These are phyloP conservation scores for Scophthalmus maximus DNA, from an alignment of 2,113 vertebrate species.

Conservation along the genomic window DNA sequence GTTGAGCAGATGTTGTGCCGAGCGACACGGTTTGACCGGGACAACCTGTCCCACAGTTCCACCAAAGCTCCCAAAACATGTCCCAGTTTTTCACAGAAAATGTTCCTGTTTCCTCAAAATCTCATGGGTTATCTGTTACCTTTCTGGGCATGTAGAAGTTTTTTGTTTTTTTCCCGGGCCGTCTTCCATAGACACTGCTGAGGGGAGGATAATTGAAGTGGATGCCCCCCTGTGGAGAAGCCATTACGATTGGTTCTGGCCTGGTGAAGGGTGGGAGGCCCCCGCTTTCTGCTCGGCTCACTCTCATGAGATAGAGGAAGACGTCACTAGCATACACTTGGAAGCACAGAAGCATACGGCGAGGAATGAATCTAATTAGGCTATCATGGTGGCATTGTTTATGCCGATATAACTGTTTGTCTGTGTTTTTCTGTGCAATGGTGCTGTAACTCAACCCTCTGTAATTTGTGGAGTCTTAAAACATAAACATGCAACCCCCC, in stretches of 20 bases:
- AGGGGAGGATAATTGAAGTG: constrained; percentile 62
- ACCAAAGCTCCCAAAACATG: constrained; percentile 60
- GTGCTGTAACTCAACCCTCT: constrained; percentile 44
- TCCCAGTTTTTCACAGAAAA: constrained; percentile 61
- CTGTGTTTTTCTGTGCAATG: constrained; percentile 31
- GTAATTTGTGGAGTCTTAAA: constrained; percentile 59
- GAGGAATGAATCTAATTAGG: constrained; percentile 18
- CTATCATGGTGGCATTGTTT: constrained; percentile 37
- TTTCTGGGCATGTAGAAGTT: constrained; percentile 35
- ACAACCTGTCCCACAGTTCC: constrained; percentile 51
- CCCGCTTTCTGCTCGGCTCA: constrained; percentile 47
- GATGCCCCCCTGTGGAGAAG: constrained; percentile 70
- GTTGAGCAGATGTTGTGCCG: constrained; percentile 64
- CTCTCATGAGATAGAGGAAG: constrained; percentile 25
- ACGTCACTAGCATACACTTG: constrained; percentile 19
- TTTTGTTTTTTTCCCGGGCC: constrained; percentile 40
- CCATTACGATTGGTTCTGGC: constrained; percentile 72
- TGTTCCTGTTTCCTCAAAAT: constrained; percentile 34
- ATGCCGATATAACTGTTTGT: constrained; percentile 13
- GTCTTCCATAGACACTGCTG: constrained; percentile 40
- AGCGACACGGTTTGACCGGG: constrained; percentile 43
- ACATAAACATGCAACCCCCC: constrained; percentile 61
- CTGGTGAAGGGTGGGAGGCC: constrained; percentile 48
- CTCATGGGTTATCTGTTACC: constrained; percentile 33
- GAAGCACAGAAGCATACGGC: constrained; percentile 6